Evolutionary conservation across 2,113 vertebrate species (phyloP).

Genomic region (Saiga tatarica): DNA sequence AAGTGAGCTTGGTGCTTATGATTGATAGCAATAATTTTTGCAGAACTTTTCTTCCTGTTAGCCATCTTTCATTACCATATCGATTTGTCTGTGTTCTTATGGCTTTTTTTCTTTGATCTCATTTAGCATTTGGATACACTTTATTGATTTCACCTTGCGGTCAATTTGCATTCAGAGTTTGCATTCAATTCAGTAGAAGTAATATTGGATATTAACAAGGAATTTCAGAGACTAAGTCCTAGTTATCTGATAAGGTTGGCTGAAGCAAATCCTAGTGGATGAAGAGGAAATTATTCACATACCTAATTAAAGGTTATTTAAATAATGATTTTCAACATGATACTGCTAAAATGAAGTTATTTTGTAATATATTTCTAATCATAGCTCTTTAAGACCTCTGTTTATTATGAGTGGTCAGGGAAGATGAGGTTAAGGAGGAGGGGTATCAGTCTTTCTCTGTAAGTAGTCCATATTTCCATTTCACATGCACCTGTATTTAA

Average conservation of each 20-base stretch:
- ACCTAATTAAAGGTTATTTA: slow-evolving; percentile 30
- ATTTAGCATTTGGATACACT: slow-evolving; percentile 55
- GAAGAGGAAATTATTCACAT: background rate
- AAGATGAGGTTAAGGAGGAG: background rate
- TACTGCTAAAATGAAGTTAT: background rate
- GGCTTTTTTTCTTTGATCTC: slow-evolving; percentile 56
- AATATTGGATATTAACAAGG: background rate
- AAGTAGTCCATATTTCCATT: background rate
- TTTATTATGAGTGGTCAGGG: background rate
- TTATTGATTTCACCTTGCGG: slow-evolving; percentile 56
- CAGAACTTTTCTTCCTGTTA: slow-evolving; percentile 53
- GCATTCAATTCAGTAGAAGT: background rate
- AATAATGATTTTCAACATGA: slow-evolving; percentile 19
- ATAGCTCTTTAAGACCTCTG: background rate
- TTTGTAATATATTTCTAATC: background rate
- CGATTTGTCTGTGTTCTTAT: slow-evolving; percentile 55
- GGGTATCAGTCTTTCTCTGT: background rate
- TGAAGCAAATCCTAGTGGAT: background rate
- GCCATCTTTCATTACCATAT: slow-evolving; percentile 57
- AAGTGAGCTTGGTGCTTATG: slow-evolving; percentile 19
- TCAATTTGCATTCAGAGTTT: slow-evolving; percentile 58
- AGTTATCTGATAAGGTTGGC: background rate
- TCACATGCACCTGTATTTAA: background rate
- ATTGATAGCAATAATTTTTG: slow-evolving; percentile 59
- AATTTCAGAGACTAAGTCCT: background rate